Conservation (phyloP, 2,888 invertebrate genomes). For the Rapana venosa region DNA sequence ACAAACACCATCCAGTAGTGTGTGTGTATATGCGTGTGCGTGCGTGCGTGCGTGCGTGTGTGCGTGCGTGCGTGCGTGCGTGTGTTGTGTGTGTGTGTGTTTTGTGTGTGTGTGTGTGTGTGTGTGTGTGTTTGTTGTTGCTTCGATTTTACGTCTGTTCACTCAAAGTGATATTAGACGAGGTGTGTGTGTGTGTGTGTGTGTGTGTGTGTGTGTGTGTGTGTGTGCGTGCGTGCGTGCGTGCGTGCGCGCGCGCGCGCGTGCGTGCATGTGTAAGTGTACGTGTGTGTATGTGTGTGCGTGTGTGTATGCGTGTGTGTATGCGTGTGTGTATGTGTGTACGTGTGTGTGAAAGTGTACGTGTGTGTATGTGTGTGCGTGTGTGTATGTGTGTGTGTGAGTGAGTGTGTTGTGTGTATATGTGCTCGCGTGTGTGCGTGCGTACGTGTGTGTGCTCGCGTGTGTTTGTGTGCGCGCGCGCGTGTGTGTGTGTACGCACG, state of each 20-base stretch:
- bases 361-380: not conserved
- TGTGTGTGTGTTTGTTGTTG: too few relatives aligned
- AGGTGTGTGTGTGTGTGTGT: not conserved
- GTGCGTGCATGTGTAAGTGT: not conserved
- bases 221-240: not conserved
- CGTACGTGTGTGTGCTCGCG: not conserved
- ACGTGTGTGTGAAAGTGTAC: not conserved
- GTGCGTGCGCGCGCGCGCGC: not conserved
- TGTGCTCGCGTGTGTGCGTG: not conserved
- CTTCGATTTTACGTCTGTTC: too few relatives aligned
- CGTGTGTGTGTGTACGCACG: not conserved
- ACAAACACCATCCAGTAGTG: not conserved
- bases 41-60: not conserved
- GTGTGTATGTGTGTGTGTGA: not conserved
- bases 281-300: not conserved
- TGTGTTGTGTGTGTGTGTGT: not conserved
- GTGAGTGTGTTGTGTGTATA: not conserved
- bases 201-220: conserved; percentile 18
- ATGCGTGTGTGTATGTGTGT: not conserved
- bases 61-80: not conserved
- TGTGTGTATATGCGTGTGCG: not conserved
- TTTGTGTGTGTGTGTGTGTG: not conserved
- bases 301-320: not conserved
- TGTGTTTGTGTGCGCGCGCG: conserved; percentile 8
- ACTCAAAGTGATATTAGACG: too few relatives aligned